phyloP scores from a whole-genome alignment of 1,140 invertebrate species.

The Drosophila quadrilineata region DNA sequence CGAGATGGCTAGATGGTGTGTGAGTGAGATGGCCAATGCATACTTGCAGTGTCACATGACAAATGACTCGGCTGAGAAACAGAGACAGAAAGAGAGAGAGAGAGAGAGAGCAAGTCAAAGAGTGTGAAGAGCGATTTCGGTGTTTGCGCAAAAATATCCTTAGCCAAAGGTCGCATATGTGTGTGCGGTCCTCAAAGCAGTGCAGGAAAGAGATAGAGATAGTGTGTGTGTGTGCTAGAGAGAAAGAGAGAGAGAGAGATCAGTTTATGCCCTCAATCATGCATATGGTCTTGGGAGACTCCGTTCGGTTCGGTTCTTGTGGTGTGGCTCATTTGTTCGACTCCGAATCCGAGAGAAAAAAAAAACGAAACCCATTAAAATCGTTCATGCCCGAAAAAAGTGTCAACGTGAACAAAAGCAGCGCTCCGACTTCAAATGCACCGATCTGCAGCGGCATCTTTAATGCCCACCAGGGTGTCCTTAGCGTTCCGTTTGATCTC shows the following conservation, averaged over 20 bases:
- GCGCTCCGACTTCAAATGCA: conserved; percentile 71
- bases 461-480: conserved; percentile 80
- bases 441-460: conserved; percentile 75
- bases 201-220: conserved; percentile 42
- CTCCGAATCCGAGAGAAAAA: too few relatives aligned
- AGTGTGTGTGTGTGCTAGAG: too few relatives aligned
- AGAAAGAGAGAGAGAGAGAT: not conserved
- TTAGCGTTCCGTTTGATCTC: conserved; percentile 76
- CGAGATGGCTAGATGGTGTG: not conserved
- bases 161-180: conserved; percentile 36
- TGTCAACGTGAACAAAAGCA: conserved; percentile 81
- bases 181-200: conserved; percentile 59
- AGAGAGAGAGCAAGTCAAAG: not conserved
- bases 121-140: conserved; percentile 11
- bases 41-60: conserved; percentile 71
- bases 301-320: conserved; percentile 25
- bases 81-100: not conserved
- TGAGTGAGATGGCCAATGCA: conserved; percentile 12
- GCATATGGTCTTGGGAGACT: conserved; percentile 34
- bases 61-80: conserved; percentile 56
- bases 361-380: conserved; percentile 78
- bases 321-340: conserved; percentile 69
- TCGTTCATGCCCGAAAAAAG: conserved; percentile 81
- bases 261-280: conserved; percentile 29
- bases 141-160: conserved; percentile 79